Evolutionary conservation across 2,113 vertebrate species (phyloP), one percentile per base, ranked within the genome.

Genomic region (Parus major): DNA sequence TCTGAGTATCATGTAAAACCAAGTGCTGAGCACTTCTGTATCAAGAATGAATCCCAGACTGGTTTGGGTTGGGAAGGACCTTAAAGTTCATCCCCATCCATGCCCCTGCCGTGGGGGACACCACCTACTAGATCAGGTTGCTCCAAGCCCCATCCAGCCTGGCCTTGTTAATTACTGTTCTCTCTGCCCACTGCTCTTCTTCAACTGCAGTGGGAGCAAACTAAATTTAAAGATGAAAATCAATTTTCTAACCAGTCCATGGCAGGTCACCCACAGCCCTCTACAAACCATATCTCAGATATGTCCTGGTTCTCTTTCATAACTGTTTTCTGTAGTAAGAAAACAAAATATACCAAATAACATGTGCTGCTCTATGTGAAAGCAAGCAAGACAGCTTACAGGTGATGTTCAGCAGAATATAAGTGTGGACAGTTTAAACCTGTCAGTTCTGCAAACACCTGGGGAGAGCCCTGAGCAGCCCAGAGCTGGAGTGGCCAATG

Each of bases 401-500:
- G 29, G 57, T 86, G 61, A n/a, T 31, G 25, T 23, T 80, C 55
- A 50, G 31, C 12, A 5, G 21, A 28, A 39, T 2, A 0, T 9
- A 23, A 27, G 11, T 18, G 24, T 33, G 17, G 47, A 22, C 61
- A 57, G 33, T 11, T 6, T 36, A 18, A 25, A 39, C 4, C 17
- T 73, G 14, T 46, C 36, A 44, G 21, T 65, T 23, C 18, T 68
- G 80, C 63, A 22, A 11, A 42, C 6, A 50, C 21, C 36, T 1
- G 1, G 1, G 4, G 31, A 5, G 44, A 52, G 55, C 46, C 75
- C 33, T 0, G 4, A 25, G 69, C 53, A 68, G 69, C 63, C 52
- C 80, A 20, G 80, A 78, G 7, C 41, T 1, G 0, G 27, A 20
- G n/a, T 9, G 18, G 24, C 2, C 20, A 39, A 4, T 1, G 1